Conservation (phyloP, 2,888 invertebrate species). For the Gari tellinella region DNA sequence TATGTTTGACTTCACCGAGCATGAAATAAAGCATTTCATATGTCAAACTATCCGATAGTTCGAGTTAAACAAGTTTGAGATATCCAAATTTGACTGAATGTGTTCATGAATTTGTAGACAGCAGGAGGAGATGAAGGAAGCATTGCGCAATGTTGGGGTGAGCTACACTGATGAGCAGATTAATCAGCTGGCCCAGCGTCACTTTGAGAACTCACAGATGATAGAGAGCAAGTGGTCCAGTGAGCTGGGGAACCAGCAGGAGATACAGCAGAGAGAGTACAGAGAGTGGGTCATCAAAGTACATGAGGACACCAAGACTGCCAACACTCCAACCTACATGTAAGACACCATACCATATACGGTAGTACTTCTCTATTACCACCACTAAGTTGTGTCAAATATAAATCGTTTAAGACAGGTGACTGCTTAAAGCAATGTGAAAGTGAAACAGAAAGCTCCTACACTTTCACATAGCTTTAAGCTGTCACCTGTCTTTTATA, state of each 20-base stretch:
- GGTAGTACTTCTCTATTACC: too few relatives aligned
- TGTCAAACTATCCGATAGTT: too few relatives aligned
- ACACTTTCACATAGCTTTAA: too few relatives aligned
- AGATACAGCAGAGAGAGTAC: constrained; percentile 94
- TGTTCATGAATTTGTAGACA: constrained; percentile 74
- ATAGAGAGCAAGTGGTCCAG: constrained; percentile 92
- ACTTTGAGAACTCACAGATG: constrained; percentile 88
- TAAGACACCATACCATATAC: constrained; percentile 62
- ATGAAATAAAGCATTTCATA: too few relatives aligned
- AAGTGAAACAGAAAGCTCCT: too few relatives aligned
- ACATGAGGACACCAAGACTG: constrained; percentile 89
- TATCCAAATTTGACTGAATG: too few relatives aligned
- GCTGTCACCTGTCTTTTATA: too few relatives aligned
- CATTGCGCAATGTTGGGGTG: constrained; percentile 91
- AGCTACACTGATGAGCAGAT: constrained; percentile 93
- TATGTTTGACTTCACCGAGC: too few relatives aligned
- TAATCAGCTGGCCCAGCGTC: constrained; percentile 91
- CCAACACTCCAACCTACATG: constrained; percentile 80
- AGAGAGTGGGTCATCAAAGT: constrained; percentile 95
- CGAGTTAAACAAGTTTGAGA: too few relatives aligned
- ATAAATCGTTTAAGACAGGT: too few relatives aligned
- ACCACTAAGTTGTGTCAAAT: too few relatives aligned
- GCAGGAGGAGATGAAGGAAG: constrained; percentile 91
- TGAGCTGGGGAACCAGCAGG: constrained; percentile 92
- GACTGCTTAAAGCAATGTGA: too few relatives aligned